Percentiles rank a stretch among this genome's conserved stretches.
These are phyloP conservation scores for Hoplodrina blanda DNA, from an alignment of 2,888 invertebrate genomes.

Conservation along the genomic window DNA sequence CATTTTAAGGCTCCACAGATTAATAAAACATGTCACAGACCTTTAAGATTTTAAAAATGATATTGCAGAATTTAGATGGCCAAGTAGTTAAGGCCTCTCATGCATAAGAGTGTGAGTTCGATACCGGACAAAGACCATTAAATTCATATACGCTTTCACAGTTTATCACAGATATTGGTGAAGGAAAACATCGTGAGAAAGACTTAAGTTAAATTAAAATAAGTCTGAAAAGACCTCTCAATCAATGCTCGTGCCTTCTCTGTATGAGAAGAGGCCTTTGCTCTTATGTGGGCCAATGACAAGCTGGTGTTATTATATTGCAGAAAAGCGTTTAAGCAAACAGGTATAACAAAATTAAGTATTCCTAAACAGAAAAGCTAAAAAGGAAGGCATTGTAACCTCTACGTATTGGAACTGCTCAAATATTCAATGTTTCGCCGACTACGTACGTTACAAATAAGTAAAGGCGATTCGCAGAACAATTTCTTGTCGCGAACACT, in stretches of 20 bases:
- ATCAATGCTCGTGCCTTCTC: too few relatives aligned
- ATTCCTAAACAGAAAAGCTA: slow-evolving; percentile 38
- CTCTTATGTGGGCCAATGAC: too few relatives aligned
- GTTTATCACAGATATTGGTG: too few relatives aligned
- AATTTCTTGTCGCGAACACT: slow-evolving; percentile 78
- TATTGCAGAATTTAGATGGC: neutral
- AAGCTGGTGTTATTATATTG: too few relatives aligned
- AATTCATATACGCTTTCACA: too few relatives aligned
- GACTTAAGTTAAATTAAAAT: too few relatives aligned
- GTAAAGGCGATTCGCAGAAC: slow-evolving; percentile 81
- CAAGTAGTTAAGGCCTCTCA: too few relatives aligned
- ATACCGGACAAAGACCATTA: too few relatives aligned
- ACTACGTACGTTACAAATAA: slow-evolving; percentile 76
- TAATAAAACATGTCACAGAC: slow-evolving; percentile 31
- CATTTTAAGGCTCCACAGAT: slow-evolving; percentile 18
- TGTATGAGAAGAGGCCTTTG: too few relatives aligned
- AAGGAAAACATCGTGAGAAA: too few relatives aligned
- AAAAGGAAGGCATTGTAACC: slow-evolving; percentile 56
- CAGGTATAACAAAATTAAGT: slow-evolving; percentile 23
- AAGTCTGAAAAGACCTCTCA: too few relatives aligned
- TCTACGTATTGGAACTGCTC: slow-evolving; percentile 68
- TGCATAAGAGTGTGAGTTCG: too few relatives aligned
- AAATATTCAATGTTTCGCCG: slow-evolving; percentile 82
- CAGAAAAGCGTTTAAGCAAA: neutral
- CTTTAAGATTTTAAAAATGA: slow-evolving; percentile 13